Conservation (phyloP, 1,140 invertebrate species). For the Apis laboriosa region DNA sequence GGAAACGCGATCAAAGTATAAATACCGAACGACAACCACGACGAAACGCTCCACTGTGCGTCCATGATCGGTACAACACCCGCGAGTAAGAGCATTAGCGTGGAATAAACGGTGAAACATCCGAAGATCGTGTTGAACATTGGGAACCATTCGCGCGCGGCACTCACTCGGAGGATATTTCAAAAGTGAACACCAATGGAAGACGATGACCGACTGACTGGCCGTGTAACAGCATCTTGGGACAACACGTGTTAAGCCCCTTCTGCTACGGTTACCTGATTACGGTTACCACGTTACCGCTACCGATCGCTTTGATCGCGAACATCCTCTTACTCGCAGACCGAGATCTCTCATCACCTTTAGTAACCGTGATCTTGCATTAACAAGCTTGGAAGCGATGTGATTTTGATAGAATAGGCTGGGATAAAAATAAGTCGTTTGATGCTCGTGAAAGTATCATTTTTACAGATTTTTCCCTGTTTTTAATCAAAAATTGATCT, state of each 20-base stretch:
- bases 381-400: no score
- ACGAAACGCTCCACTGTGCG: not conserved
- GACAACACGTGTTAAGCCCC: conserved; percentile 40
- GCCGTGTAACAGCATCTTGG: conserved; percentile 23
- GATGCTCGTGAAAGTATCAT: not conserved
- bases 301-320: not conserved
- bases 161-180: not conserved
- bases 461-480: not conserved
- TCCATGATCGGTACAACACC: not conserved
- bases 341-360: not conserved
- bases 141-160: not conserved
- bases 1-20: conserved; percentile 46
- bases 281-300: conserved; percentile 1
- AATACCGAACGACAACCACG: conserved; percentile 16
- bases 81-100: not conserved
- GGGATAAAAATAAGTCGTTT: no score
- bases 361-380: no score
- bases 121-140: conserved; percentile 19
- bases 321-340: not conserved
- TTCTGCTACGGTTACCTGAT: conserved; percentile 35
- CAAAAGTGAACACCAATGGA: conserved; percentile 19
- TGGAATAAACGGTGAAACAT: not conserved
- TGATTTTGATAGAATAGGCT: no score
- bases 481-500: not conserved
- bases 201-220: conserved; percentile 49